phyloP scores from a whole-genome alignment of 2,113 vertebrate species.

The Tupaia tana region DNA sequence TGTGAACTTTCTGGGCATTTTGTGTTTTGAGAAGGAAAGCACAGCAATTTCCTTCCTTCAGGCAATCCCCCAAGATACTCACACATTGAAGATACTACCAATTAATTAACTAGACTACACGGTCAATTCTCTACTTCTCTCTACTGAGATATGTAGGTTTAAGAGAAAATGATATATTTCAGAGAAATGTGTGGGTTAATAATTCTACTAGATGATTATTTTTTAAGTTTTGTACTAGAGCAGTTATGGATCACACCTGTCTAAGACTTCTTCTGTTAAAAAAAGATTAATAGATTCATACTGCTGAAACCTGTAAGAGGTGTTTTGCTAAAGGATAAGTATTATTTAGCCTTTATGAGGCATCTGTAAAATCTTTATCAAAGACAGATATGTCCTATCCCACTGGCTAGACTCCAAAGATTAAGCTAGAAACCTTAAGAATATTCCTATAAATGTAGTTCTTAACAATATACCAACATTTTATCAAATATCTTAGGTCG shows the following conservation, averaged over 20 bases:
- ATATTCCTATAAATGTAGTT: constrained; percentile 18
- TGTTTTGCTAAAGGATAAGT: constrained; percentile 47
- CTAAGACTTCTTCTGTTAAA: constrained; percentile 48
- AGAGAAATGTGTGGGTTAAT: background rate
- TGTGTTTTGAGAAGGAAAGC: constrained; percentile 37
- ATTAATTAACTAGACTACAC: constrained; percentile 35
- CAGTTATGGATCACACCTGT: background rate
- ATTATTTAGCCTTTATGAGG: constrained; percentile 46
- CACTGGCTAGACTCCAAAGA: constrained; percentile 15
- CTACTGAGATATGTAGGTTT: background rate
- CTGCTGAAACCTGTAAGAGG: constrained; percentile 32
- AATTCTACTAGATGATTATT: constrained; percentile 8
- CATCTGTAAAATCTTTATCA: constrained; percentile 51
- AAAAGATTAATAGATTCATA: background rate
- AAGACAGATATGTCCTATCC: background rate
- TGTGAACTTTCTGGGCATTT: background rate
- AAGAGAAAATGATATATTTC: constrained; percentile 21
- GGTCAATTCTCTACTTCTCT: constrained; percentile 41
- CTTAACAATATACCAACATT: constrained; percentile 37
- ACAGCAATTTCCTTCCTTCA: constrained; percentile 34
- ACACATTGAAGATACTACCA: background rate
- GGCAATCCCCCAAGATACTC: background rate
- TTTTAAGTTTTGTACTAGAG: constrained; percentile 14
- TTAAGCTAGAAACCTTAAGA: constrained; percentile 28
- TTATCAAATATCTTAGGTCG: background rate